Percentiles rank a stretch among this genome's conserved stretches.
These are phyloP conservation scores for Drosophila phalerata DNA, from an alignment of 2,888 invertebrate species.

Conservation along the genomic window DNA sequence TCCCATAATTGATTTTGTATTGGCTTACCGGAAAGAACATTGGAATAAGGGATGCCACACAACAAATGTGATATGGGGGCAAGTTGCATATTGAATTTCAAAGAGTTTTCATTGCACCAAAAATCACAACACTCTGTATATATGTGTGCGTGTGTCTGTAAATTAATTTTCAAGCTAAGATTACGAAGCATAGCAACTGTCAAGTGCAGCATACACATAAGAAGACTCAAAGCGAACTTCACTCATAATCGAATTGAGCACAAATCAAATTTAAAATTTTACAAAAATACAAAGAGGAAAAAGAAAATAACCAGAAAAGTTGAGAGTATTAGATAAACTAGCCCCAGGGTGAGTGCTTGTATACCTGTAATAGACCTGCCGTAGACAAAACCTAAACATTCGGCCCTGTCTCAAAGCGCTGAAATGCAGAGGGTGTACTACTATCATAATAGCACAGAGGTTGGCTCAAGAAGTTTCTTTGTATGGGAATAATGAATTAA, in stretches of 20 bases:
- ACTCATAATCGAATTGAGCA: conserved; percentile 65
- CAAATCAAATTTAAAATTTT: conserved; percentile 67
- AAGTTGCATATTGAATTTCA: conserved; percentile 74
- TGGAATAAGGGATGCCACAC: conserved; percentile 38
- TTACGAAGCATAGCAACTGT: conserved; percentile 54
- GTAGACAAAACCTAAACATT: conserved; percentile 45
- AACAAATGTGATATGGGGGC: conserved; percentile 29
- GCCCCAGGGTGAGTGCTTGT: conserved; percentile 32
- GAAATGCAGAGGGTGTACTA: conserved; percentile 29
- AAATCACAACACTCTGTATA: conserved; percentile 40
- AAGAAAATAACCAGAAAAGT: conserved; percentile 8
- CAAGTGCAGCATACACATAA: conserved; percentile 46
- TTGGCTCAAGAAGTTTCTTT: conserved; percentile 10
- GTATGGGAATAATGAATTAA: too few relatives aligned
- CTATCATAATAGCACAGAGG: conserved; percentile 11
- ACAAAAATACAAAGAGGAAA: conserved; percentile 7
- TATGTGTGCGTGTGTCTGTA: conserved; percentile 13
- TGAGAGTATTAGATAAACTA: conserved; percentile 25
- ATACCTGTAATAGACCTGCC: conserved; percentile 72
- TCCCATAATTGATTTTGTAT: conserved; percentile 82
- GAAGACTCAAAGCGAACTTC: conserved; percentile 13
- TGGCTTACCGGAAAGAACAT: conserved; percentile 48
- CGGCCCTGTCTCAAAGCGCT: conserved; percentile 20
- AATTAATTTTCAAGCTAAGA: conserved; percentile 44
- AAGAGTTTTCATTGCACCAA: conserved; percentile 57